Base-by-base conservation (phyloP, 2,888 invertebrate genomes). In the Mactromeris polynyma region DNA sequence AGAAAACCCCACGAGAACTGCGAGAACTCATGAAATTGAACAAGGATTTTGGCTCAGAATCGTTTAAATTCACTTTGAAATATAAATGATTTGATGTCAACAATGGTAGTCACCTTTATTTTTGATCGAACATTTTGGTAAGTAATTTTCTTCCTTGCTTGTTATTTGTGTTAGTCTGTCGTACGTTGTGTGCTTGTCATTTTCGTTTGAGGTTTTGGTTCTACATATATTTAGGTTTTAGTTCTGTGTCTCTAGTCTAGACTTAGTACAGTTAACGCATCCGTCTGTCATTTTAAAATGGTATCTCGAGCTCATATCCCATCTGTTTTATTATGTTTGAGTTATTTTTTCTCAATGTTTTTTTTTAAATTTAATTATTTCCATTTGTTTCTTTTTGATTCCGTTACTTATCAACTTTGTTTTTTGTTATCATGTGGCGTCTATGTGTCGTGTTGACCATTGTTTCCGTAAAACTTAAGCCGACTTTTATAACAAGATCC, bases 211-310 rank as follows among this genome's bases (percentile, higher is more conserved):
- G 2, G 36, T 73, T 73, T 73, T 73, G 26, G 33, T 73, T 64
- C 58, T 64, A 73, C 36, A 33, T 73, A 36, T 73, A 33, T 14
- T 36, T 17, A 36, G 36, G 73, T 26, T 73, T 73, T 73, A 33
- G 73, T 73, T 73, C 36, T 73, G 73, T 36, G 36, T 36, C 36
- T 73, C 36, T 73, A 73, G 73, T 73, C 14, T 73, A 64, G 58
- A 64, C 26, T 64, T 64, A 64, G 58, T 9, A 51, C 14, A 51
- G 51, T 51, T 51, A 26, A 46, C 6, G 46, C 46, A 46, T 46
- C 46, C 6, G 58, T 26, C 26, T 9, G 58, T 26, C 26, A 26
- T n/a, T 64, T 64, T 19, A 51, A 64, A 64, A 26, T 64, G 6
- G 58, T 21, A n/a, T n/a, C n/a, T n/a, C 46, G 6, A 46, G 11